Evolutionary conservation across 2,113 vertebrate genomes (phyloP).

Genomic region (Baryphthengus martii): DNA sequence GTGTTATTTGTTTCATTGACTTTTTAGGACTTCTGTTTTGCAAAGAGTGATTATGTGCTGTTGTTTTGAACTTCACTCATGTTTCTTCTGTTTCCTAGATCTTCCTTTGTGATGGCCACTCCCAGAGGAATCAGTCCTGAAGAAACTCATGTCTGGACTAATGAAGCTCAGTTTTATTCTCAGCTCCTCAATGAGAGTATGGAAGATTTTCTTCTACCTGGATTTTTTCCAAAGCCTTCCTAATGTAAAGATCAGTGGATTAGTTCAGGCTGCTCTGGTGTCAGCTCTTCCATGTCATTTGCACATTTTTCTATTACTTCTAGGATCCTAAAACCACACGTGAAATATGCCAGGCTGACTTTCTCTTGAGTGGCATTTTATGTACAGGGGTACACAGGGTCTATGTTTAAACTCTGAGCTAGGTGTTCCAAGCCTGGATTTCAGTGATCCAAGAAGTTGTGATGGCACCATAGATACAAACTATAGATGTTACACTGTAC

Average conservation of each 20-base stretch:
- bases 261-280: not conserved
- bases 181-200: not conserved
- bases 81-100: not conserved
- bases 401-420: not conserved
- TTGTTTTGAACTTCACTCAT: not conserved
- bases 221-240: not conserved
- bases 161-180: not conserved
- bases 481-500: not conserved
- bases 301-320: not conserved
- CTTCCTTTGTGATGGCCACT: not conserved
- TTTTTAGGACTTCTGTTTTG: not conserved
- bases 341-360: not conserved
- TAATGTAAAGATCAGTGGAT: not conserved
- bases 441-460: not conserved
- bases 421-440: not conserved
- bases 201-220: not conserved
- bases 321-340: not conserved
- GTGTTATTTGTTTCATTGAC: not conserved
- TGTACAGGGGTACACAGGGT: too few relatives aligned
- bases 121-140: not conserved
- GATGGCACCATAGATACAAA: not conserved
- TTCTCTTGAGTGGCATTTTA: not conserved
- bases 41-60: not conserved
- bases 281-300: not conserved
- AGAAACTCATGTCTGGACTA: not conserved